Percentiles rank a stretch among this genome's conserved stretches.
These are phyloP conservation scores for Vipera latastei DNA, from an alignment of 2,797 vertebrate genomes.

Conservation along the genomic window DNA sequence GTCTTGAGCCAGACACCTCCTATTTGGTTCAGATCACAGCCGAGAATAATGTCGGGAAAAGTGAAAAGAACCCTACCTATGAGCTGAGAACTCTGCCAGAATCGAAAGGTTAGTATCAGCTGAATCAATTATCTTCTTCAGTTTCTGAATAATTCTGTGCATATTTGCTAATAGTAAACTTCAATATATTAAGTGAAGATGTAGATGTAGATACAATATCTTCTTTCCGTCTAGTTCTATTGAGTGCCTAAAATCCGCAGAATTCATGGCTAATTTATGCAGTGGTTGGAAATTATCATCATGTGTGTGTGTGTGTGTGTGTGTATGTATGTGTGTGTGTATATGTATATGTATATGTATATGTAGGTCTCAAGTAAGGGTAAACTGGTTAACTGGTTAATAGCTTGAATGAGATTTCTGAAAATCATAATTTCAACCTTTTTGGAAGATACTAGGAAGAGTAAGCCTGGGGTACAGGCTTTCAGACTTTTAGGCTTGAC, in stretches of 20 bases:
- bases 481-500: background rate
- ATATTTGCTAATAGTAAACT: background rate
- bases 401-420: background rate
- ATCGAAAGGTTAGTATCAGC: constrained; percentile 68
- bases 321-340: no score
- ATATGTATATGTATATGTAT: no score
- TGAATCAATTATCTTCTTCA: background rate
- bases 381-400: background rate
- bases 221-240: background rate
- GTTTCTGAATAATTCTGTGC: background rate
- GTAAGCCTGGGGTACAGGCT: background rate
- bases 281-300: background rate
- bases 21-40: constrained; percentile 81
- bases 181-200: background rate
- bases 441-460: background rate
- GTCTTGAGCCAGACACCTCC: constrained; percentile 76
- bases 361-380: background rate
- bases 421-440: background rate
- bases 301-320: no score
- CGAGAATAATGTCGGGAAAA: constrained; percentile 81
- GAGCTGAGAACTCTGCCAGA: constrained; percentile 74
- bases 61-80: constrained; percentile 65
- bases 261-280: background rate
- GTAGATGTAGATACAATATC: background rate
- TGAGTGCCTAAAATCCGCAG: background rate